Evolutionary conservation across 1,140 invertebrate genomes (phyloP), one percentile per base, ranked within the genome.

Genomic region (Drosophila bocki): DNA sequence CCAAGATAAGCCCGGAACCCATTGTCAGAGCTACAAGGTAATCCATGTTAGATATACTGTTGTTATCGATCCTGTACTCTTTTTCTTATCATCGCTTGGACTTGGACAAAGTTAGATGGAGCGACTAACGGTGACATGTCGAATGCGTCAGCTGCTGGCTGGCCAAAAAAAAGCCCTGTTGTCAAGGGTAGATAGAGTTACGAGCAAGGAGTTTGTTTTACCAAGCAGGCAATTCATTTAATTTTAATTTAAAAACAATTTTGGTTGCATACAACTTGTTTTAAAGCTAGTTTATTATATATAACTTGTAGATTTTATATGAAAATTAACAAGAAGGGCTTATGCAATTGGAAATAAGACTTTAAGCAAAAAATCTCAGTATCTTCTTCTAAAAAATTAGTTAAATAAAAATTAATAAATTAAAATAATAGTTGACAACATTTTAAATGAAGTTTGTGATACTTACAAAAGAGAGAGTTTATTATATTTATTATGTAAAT

Each of bases 41-140:
- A 78, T 78, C 64, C 75, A 70, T 78, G 75, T 78, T 78, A 78
- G 65, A 78, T 78, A 78, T 78, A 70, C 22, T 70, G 64, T 48
- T 70, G 64, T 48, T 78, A 78, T 78, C 75, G 65, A 78, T 78
- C 32, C 41, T 9, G 13, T 39, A 22, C 35, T 39, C 19, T 39
- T 12, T 56, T 54, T 9, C 56, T 78, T 78, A 78, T 78, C 75
- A 29, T 9, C 29, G 15, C 51, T n/a, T 29, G 47, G 5, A 26
- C 33, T 37, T 9, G 7, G 33, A 35, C 74, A 54, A 76, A 54
- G 53, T 56, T 56, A 56, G 53, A 42, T 50, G 33, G 29, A 78
- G 33, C 50, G 51, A 70, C 75, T 78, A 78, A 62, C 50, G 50
- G 33, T 69, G 75, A 60, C 51, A 22, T 17, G 39, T 17, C 13